Evolutionary conservation across 2,797 vertebrate species (phyloP), one percentile per base, ranked within the genome.

Genomic region (Sebastes oblongus): DNA sequence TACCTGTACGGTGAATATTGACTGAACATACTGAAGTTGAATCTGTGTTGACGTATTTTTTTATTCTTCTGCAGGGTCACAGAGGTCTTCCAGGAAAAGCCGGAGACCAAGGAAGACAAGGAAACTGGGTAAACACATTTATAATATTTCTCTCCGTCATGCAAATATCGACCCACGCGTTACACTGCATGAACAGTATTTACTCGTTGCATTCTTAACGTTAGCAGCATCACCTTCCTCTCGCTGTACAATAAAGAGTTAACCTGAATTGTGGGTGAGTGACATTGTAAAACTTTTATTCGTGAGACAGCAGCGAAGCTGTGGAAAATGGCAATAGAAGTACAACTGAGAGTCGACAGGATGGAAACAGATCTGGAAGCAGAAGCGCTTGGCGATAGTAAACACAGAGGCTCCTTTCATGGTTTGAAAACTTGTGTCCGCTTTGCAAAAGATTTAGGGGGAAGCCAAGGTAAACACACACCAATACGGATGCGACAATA

Each of bases 311-410:
- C 84, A 81, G 86, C 58, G 42, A 86, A 93, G 88, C 89, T 94
- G 88, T 94, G 94, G 94, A 95, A 95, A 96, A 93, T 90, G 89
- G 85, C 89, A 94, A 62, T 52, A 72, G 86, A 86, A 76, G 76
- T 76, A 85, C 86, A 91, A 87, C 88, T 83, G 85, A 91, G 92
- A 89, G 86, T 83, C 64, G 52, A 82, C 89, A 91, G 85, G 88
- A 94, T 94, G 94, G 92, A 95, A 95, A 96, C 90, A 92, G 78
- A 93, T 92, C 91, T 91, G 87, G 86, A 91, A 89, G 84, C 81
- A 87, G 80, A 75, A 85, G 85, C 55, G 10, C 88, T 86, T 66
- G 75, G 78, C 78, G 69, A 92, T 82, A 89, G 91, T 93, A 95
- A 95, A 95, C 90, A 93, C 42, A 39, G 75, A 27, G 65, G 27